These are phyloP conservation scores for Drosophila pullipes DNA, from an alignment of 2,888 invertebrate species.

Conservation along the genomic window DNA sequence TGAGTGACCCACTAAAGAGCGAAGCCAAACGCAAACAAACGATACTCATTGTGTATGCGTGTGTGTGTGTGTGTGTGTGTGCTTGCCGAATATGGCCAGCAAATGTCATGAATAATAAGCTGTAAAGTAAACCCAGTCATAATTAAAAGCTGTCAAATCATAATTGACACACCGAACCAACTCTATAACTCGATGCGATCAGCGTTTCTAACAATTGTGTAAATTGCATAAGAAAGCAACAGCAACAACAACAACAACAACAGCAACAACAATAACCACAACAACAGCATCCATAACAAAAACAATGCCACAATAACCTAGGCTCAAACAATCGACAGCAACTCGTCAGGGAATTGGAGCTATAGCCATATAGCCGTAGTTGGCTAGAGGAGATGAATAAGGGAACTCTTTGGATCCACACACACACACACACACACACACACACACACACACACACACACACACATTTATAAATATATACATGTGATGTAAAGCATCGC, in stretches of 20 bases:
- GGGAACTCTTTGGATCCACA: not conserved
- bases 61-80: not conserved
- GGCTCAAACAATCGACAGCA: conserved; percentile 35
- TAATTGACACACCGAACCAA: conserved; percentile 58
- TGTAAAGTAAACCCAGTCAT: conserved; percentile 48
- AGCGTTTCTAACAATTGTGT: conserved; percentile 70
- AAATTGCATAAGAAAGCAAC: conserved; percentile 67
- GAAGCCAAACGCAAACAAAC: conserved; percentile 20
- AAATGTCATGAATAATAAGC: conserved; percentile 72
- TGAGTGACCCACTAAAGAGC: conserved; percentile 38
- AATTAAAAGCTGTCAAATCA: conserved; percentile 77
- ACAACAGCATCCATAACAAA: conserved; percentile 9
- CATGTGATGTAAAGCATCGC: conserved; percentile 49
- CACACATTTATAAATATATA: not conserved
- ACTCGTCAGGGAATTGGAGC: conserved; percentile 50
- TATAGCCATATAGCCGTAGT: not conserved
- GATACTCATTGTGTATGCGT: conserved; percentile 1
- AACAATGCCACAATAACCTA: conserved; percentile 1
- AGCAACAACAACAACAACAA: not conserved
- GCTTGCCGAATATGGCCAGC: conserved; percentile 11
- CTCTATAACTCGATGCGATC: conserved; percentile 12
- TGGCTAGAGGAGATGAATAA: not conserved
- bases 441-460: not conserved
- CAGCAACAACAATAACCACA: not conserved
- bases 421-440: not conserved